Base-by-base conservation (phyloP, 2,797 vertebrate species). In the Ciconia nigra region DNA sequence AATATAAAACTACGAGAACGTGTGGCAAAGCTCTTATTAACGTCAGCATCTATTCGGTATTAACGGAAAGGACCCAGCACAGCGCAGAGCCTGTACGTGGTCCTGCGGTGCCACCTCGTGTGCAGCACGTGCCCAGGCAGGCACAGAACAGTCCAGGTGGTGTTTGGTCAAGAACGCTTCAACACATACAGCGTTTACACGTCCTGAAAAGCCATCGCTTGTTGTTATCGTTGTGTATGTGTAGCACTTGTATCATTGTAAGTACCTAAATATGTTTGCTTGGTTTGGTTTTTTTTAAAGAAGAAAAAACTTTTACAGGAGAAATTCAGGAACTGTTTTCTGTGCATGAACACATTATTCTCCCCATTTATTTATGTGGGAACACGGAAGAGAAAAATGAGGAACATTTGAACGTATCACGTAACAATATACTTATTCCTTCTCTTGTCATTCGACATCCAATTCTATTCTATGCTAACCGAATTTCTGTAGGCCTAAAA, bases 101-200 rank as follows among this genome's bases (percentile, higher is more conserved):
- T 65, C 26, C 62, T 54, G 55, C 6, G 41, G 39, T 35, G 87
- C 87, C 87, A 55, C 2, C 87, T 21, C 7, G 15, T 10, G 86
- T 14, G 5, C 7, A 5, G 2, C 8, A 8, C 5, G 1, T 2
- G 41, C 49, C 21, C 61, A 8, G 3, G 31, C 62, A 2, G 39
- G 35, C 6, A 19, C 37, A 9, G 10, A 39, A 39, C 37, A 39
- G 37, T 39, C 37, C 37, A 10, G 37, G 5, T 37, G 37, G 37
- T 10, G 37, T 5, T 39, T 39, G 37, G 37, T 8, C n/a, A 35
- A 4, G 35, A 29, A 8, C 26, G 2, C 35, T 16, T 7, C 9
- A 7, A 3, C 15, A 25, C 49, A 0, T 4, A 2, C 1, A 4
- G 41, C 29, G 2, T 8, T 14, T 3, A 3, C 1, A 3, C 1